A percentile compares a stretch with the other conserved stretches of the same genome.
phyloP scores from a whole-genome alignment of 1,140 invertebrate genomes.

The Idris sp. region DNA sequence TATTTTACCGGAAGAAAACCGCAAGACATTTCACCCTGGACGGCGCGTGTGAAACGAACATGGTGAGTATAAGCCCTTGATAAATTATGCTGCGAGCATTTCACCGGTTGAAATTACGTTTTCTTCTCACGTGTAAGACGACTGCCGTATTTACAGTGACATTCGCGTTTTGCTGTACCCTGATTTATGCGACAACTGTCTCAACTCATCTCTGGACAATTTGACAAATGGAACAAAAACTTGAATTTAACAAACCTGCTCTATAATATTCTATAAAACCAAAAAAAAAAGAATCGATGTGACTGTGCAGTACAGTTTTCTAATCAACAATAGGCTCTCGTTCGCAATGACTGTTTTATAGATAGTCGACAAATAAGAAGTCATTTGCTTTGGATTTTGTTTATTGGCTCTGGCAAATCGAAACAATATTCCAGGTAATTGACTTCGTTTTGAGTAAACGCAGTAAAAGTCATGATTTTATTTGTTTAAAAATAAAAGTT shows the following conservation, averaged over 20 bases:
- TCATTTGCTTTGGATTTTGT: conserved; percentile 24
- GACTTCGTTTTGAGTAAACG: too few species aligned
- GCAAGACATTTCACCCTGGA: conserved; percentile 52
- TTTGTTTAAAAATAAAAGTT: too few species aligned
- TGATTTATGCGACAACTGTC: conserved; percentile 44
- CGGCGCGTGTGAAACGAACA: conserved; percentile 67
- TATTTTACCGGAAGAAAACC: conserved; percentile 62
- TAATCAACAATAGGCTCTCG: conserved; percentile 12
- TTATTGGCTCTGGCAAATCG: conserved; percentile 12
- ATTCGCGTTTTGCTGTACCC: conserved; percentile 43
- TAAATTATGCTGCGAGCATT: conserved; percentile 68
- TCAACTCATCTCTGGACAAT: conserved; percentile 28
- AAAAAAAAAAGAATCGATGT: conserved; percentile 11
- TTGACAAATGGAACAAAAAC: conserved; percentile 26
- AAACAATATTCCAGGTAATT: neutral
- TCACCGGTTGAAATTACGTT: conserved; percentile 51
- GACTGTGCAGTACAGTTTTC: conserved; percentile 13
- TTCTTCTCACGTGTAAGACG: conserved; percentile 52
- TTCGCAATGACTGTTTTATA: conserved; percentile 16
- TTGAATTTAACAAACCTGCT: too few species aligned
- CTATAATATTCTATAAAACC: too few species aligned
- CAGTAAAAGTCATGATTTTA: too few species aligned
- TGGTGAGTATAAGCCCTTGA: conserved; percentile 66
- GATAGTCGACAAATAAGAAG: conserved; percentile 26
- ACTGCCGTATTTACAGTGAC: conserved; percentile 40